A percentile compares a stretch with the other conserved stretches of the same genome.
Evolutionary conservation across 2,113 vertebrate genomes (phyloP).

Genomic region (Diphyllodes magnificus): DNA sequence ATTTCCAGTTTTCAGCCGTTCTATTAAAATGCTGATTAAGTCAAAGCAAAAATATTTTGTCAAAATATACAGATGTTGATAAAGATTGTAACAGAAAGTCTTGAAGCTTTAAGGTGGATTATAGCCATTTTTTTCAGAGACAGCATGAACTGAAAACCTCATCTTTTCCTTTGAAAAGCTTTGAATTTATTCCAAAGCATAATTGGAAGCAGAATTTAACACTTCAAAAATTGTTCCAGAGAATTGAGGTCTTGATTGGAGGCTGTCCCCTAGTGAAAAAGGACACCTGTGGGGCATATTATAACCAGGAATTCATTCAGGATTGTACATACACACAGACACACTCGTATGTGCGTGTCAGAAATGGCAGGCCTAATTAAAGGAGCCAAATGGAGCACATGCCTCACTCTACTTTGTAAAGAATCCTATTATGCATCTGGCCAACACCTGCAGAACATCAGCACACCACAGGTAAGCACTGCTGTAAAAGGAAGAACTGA

Average conservation of each 20-base stretch:
- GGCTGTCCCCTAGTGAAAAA: neutral
- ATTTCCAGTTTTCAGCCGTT: neutral
- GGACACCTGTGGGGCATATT: neutral
- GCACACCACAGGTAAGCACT: neutral
- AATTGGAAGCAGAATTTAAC: neutral
- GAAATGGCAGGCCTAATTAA: neutral
- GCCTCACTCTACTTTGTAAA: neutral
- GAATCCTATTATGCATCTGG: neutral
- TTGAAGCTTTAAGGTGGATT: neutral
- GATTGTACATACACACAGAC: fast-evolving
- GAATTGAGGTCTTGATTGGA: neutral
- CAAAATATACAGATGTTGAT: neutral
- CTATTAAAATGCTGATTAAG: neutral
- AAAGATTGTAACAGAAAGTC: neutral
- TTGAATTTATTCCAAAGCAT: neutral
- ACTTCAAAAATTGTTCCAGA: neutral
- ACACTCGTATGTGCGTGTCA: neutral
- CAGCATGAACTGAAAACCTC: neutral
- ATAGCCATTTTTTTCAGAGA: neutral
- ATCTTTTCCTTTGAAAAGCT: neutral
- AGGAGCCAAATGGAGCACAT: neutral
- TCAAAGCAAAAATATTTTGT: neutral
- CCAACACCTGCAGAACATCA: neutral
- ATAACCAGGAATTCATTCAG: neutral
- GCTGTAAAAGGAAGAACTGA: neutral